phyloP scores from a whole-genome alignment of 2,113 vertebrate genomes.

The Poecilia latipinna region DNA sequence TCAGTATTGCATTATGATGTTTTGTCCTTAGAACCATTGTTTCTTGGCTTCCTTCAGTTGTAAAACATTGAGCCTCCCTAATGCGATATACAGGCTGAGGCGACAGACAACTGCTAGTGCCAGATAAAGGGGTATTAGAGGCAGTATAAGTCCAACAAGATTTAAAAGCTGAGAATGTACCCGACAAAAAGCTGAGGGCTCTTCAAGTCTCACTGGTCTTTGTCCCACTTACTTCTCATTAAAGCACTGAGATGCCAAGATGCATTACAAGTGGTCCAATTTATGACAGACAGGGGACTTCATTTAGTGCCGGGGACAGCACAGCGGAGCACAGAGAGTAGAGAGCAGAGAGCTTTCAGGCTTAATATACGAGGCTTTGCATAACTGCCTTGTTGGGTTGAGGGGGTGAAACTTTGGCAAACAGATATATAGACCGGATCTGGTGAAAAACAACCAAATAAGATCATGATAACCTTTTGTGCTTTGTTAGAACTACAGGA shows the following conservation, averaged over 20 bases:
- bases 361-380: conserved; percentile 25
- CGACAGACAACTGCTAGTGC: conserved; percentile 51
- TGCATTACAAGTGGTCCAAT: conserved; percentile 49
- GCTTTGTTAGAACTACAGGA: conserved; percentile 27
- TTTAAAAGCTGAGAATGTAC: conserved; percentile 67
- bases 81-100: conserved; percentile 34
- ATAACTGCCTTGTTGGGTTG: conserved; percentile 35
- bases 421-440: conserved; percentile 9
- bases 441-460: conserved; percentile 6
- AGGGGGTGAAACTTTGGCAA: conserved; percentile 43
- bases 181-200: conserved; percentile 43
- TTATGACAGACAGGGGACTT: conserved; percentile 59
- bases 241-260: conserved; percentile 48
- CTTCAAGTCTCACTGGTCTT: conserved; percentile 58
- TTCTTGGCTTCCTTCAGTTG: conserved; percentile 49
- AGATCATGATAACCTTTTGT: conserved; percentile 51
- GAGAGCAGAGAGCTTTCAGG: conserved; percentile 25
- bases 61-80: conserved; percentile 54
- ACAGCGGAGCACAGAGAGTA: conserved; percentile 30
- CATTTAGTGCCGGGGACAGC: conserved; percentile 62
- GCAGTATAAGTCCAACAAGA: conserved; percentile 52
- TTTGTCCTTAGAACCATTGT: conserved; percentile 46
- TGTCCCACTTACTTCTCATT: conserved; percentile 58
- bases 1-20: conserved; percentile 57
- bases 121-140: conserved; percentile 57